Conservation (phyloP, 2,888 invertebrate genomes). For the Caenorhabditis plicata region DNA sequence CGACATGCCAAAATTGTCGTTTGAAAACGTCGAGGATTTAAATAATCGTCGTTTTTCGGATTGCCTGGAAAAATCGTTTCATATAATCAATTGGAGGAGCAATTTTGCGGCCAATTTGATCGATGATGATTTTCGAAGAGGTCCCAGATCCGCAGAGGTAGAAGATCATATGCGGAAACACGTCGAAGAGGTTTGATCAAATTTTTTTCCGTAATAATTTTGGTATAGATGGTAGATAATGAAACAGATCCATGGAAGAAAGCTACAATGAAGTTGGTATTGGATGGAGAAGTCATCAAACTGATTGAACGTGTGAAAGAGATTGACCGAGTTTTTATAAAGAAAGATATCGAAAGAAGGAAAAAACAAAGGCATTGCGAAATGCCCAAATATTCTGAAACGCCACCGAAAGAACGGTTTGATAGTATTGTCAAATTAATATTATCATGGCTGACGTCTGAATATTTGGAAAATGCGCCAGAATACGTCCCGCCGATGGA, state of each 20-base stretch:
- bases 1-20: not conserved
- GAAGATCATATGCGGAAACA: not conserved
- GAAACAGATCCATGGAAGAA: not conserved
- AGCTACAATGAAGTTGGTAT: not conserved
- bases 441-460: not conserved
- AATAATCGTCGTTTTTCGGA: not conserved
- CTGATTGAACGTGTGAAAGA: slow-evolving; percentile 14
- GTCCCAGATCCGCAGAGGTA: not conserved
- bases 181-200: slow-evolving; percentile 5
- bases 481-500: not conserved
- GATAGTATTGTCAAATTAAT: not conserved
- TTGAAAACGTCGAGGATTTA: not conserved
- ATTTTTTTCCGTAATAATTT: not conserved
- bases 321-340: slow-evolving; percentile 10
- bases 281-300: not conserved
- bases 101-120: not conserved
- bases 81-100: slow-evolving; percentile 1
- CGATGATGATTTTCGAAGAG: not conserved
- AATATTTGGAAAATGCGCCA: not conserved
- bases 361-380: not conserved
- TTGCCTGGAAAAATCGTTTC: not conserved
- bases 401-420: not conserved
- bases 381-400: not conserved
- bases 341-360: not conserved
- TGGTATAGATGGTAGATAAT: not conserved